Conservation (phyloP, 2,888 invertebrate species). For the Beris chalybata region DNA sequence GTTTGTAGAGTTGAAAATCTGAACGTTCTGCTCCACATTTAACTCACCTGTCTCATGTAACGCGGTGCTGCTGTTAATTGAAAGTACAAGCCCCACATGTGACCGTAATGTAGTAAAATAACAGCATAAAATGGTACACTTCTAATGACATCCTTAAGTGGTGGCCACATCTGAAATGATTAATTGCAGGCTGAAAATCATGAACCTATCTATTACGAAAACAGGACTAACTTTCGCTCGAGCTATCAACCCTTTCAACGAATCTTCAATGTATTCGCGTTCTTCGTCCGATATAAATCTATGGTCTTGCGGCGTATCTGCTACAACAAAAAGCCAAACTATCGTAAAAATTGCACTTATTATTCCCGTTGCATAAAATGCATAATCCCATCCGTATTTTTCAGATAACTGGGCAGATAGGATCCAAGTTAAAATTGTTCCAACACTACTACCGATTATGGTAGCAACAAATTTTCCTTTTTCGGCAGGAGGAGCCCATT, state of each 20-base stretch:
- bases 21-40: background rate
- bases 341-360: slow-evolving; percentile 61
- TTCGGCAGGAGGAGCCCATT: slow-evolving; percentile 74
- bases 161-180: slow-evolving; percentile 64
- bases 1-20: background rate
- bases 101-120: slow-evolving; percentile 70
- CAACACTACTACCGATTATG: slow-evolving; percentile 72
- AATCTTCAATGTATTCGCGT: slow-evolving; percentile 64
- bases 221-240: slow-evolving; percentile 59
- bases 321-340: slow-evolving; percentile 66
- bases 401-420: slow-evolving; percentile 67
- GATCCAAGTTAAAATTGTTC: slow-evolving; percentile 71
- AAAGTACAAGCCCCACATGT: slow-evolving; percentile 75
- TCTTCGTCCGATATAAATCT: slow-evolving; percentile 65
- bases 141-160: slow-evolving; percentile 63
- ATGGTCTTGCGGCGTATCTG: slow-evolving; percentile 66
- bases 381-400: slow-evolving; percentile 66
- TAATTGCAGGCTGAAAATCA: background rate
- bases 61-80: slow-evolving; percentile 76
- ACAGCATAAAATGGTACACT: slow-evolving; percentile 73
- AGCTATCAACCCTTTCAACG: slow-evolving; percentile 61
- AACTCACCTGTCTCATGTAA: slow-evolving; percentile 65
- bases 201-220: too few species aligned
- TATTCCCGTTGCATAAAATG: slow-evolving; percentile 66
- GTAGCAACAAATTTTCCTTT: slow-evolving; percentile 73